Percentiles rank a stretch among this genome's conserved stretches.
These are phyloP conservation scores for Hippocampus guttulatus DNA, from an alignment of 2,113 vertebrate genomes.

Conservation along the genomic window DNA sequence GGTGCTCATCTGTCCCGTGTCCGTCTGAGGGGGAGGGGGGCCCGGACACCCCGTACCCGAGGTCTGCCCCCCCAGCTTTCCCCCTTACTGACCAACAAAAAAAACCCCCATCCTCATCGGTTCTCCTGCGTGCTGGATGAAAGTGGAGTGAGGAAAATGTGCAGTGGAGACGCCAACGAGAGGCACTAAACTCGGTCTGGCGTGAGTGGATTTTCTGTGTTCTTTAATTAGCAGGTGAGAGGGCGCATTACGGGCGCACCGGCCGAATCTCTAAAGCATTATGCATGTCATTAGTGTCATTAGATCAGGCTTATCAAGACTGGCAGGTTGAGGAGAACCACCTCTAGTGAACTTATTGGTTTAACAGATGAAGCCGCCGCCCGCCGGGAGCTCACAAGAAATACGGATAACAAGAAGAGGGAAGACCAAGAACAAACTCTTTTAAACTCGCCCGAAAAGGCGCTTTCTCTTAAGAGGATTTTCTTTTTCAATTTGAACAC, in stretches of 20 bases:
- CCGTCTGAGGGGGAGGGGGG: constrained; percentile 70
- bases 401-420: not conserved
- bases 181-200: not conserved
- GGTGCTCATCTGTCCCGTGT: constrained; percentile 82
- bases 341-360: constrained; percentile 27
- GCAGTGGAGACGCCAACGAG: constrained; percentile 4
- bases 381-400: not conserved
- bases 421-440: not conserved
- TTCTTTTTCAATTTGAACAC: constrained; percentile 18
- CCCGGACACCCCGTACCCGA: constrained; percentile 4
- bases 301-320: constrained; percentile 32
- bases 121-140: constrained; percentile 16
- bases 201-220: not conserved
- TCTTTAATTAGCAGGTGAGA: constrained; percentile 22
- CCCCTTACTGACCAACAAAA: not conserved
- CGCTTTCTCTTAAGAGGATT: constrained; percentile 6
- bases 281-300: constrained; percentile 58
- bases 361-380: not conserved
- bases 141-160: constrained; percentile 21
- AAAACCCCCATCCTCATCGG: constrained; percentile 35
- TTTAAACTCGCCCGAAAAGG: not conserved
- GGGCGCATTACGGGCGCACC: constrained; percentile 9
- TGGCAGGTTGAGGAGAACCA: constrained; percentile 26
- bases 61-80: not conserved
- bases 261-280: constrained; percentile 43